Conservation (phyloP, 2,113 vertebrate species). For the Colius striatus region DNA sequence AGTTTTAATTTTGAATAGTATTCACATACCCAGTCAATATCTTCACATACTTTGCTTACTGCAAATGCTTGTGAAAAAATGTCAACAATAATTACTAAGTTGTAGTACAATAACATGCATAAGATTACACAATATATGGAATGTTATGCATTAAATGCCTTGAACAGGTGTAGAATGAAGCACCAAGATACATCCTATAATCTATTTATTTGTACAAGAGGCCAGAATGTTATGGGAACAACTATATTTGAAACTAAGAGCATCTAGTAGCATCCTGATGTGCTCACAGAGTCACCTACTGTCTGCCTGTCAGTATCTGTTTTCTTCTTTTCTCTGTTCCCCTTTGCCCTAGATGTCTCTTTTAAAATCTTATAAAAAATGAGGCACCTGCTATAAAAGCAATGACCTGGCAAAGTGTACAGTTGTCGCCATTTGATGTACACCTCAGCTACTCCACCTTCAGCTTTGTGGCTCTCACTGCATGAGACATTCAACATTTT, state of each 20-base stretch:
- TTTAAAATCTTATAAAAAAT: conserved; percentile 30
- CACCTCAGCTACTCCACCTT: background rate
- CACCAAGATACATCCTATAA: background rate
- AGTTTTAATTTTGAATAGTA: background rate
- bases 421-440: background rate
- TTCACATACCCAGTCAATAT: background rate
- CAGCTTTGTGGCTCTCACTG: background rate
- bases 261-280: background rate
- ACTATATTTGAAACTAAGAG: background rate
- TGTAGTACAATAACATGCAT: background rate
- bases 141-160: fast-evolving
- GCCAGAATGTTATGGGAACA: background rate
- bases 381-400: background rate
- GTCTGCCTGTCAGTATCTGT: background rate
- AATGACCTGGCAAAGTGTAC: background rate
- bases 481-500: background rate
- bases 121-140: background rate
- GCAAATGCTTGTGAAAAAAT: background rate
- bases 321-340: background rate
- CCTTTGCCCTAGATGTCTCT: conserved; percentile 8
- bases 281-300: background rate
- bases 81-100: background rate
- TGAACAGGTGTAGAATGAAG: background rate
- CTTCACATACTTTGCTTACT: background rate
- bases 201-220: background rate